phyloP scores from a whole-genome alignment of 1,140 invertebrate genomes.

The Trichomalopsis sarcophagae region DNA sequence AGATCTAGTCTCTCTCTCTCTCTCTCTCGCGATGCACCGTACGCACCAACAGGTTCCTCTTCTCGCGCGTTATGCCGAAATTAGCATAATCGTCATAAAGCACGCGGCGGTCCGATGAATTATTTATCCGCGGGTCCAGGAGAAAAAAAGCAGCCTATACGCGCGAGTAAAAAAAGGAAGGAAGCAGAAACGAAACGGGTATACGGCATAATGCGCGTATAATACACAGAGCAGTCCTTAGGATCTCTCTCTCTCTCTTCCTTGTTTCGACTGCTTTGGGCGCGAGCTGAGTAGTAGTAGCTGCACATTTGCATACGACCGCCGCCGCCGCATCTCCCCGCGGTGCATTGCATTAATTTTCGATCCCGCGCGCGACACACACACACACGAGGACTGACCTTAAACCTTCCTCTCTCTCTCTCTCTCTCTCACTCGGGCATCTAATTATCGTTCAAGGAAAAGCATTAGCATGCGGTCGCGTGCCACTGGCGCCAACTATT shows the following conservation, averaged over 20 bases:
- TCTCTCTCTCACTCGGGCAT: slow-evolving; percentile 47
- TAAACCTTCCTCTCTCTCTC: slow-evolving; percentile 55
- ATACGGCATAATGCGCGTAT: slow-evolving; percentile 7
- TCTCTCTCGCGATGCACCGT: not conserved
- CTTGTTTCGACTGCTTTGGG: slow-evolving; percentile 52
- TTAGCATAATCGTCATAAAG: slow-evolving; percentile 72
- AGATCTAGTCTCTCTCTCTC: no score
- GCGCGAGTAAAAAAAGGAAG: slow-evolving; percentile 43
- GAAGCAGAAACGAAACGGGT: slow-evolving; percentile 38
- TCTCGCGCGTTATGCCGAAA: slow-evolving; percentile 49
- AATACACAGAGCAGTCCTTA: not conserved
- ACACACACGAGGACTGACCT: slow-evolving; percentile 56
- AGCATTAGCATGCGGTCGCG: slow-evolving; percentile 63
- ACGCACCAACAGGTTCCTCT: slow-evolving; percentile 55
- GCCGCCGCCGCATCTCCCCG: slow-evolving; percentile 44
- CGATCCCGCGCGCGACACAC: slow-evolving; percentile 56
- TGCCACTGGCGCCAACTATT: slow-evolving; percentile 54
- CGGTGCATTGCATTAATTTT: slow-evolving; percentile 69
- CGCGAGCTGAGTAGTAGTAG: slow-evolving; percentile 28
- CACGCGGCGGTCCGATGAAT: slow-evolving; percentile 67
- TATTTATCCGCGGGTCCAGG: slow-evolving; percentile 65
- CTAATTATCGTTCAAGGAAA: slow-evolving; percentile 63
- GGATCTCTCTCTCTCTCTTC: slow-evolving; percentile 46
- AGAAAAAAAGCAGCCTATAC: slow-evolving; percentile 51
- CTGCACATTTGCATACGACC: slow-evolving; percentile 65